phyloP scores from a whole-genome alignment of 53 echinoderm and acorn worm species.

The Paracentrotus lividus region DNA sequence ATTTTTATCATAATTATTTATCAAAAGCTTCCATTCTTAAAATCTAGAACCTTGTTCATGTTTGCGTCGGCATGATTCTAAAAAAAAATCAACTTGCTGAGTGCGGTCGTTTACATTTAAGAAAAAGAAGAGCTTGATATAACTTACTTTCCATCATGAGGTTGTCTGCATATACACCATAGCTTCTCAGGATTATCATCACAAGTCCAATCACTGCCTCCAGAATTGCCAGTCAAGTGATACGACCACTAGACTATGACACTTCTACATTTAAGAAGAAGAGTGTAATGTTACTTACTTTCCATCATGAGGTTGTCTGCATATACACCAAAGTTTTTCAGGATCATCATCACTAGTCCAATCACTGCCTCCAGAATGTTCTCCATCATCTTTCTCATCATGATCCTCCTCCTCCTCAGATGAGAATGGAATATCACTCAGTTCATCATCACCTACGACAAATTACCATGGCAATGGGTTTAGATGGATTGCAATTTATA shows the following conservation, averaged over 20 bases:
- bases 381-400: constrained; percentile 57
- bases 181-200: constrained; percentile 98
- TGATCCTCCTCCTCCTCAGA: constrained; percentile 75
- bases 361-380: constrained; percentile 81
- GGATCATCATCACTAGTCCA: constrained; percentile 98
- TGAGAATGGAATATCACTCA: constrained; percentile 71
- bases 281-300: constrained; percentile 76
- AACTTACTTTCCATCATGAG: constrained; percentile 94
- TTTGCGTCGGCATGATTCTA: too few relatives aligned
- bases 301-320: constrained; percentile 91
- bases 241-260: too few relatives aligned
- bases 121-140: not conserved
- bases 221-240: too few relatives aligned
- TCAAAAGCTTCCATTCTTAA: too few relatives aligned
- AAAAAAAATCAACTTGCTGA: too few relatives aligned
- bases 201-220: constrained; percentile 92
- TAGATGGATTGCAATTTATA: too few relatives aligned
- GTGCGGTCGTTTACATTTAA: too few relatives aligned
- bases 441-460: constrained; percentile 62
- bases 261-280: too few relatives aligned
- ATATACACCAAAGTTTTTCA: constrained; percentile 99
- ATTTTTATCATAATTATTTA: too few relatives aligned
- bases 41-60: too few relatives aligned
- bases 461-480: not conserved
- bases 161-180: constrained; percentile 97